Base-by-base conservation (phyloP, 1,140 invertebrate species). In the Parapsyche elsis region DNA sequence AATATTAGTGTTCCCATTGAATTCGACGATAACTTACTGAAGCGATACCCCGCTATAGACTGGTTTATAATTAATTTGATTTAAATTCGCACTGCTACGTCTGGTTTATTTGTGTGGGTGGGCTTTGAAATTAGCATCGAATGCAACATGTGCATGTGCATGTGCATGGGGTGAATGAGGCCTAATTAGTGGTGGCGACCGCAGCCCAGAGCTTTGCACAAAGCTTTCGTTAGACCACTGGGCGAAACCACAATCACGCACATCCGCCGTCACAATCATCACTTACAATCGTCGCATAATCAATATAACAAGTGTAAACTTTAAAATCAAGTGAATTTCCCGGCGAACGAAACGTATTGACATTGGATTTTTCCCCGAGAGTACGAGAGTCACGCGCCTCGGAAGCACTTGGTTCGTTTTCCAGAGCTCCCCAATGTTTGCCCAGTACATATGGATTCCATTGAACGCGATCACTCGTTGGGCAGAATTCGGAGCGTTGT, bases 381-480 rank as follows among this genome's bases (percentile, higher is more conserved):
- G 64, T 23, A 26, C 64, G 24, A 67, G 12, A 67, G 64, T 67
- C 64, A 67, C 64, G 64, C 24, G 2, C 64, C 24, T 12, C n/a
- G 0, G 12, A 24, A 16, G 10, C 14, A 21, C 19, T 1, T 4
- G 14, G 24, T 44, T 71, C 70, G 16, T 71, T 44, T 30, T 71
- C 19, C 21, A 7, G 61, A 26, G 23, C 1, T 71, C 30, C 70
- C 26, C 14, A 26, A 16, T 71, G 26, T 71, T 71, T 44, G 70
- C 70, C 21, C 1, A 26, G 1, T 26, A 9, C 70, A 71, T 71
- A 71, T 71, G 24, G 70, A 71, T 44, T 71, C 24, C 70, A 44
- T 38, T 71, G 70, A 57, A 57, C 24, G 49, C n/a, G 21, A 75
- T 75, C 49, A 46, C 73, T 53, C 73, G 73, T 26, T 75, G 0